Evolutionary conservation across 2,797 vertebrate genomes (phyloP).

Genomic region (Myoxocephalus aenaeus): DNA sequence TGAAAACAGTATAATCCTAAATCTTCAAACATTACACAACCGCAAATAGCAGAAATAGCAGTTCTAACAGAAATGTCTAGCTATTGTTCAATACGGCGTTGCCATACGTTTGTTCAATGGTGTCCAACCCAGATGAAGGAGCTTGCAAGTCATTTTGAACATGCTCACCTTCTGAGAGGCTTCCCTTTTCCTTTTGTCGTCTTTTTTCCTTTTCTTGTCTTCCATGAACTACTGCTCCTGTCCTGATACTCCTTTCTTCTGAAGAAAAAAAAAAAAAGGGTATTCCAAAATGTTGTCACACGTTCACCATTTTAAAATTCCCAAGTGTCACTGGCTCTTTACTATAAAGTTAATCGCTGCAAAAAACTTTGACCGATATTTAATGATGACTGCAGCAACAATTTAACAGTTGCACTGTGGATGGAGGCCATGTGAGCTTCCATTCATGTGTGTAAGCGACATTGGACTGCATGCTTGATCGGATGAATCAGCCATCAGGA

Average conservation of each 20-base stretch:
- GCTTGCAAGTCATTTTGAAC: slow-evolving; percentile 8
- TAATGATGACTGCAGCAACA: not conserved
- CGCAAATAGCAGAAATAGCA: not conserved
- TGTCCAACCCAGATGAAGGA: slow-evolving; percentile 1
- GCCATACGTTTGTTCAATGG: not conserved
- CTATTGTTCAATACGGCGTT: not conserved
- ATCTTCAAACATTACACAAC: not conserved
- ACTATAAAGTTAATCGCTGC: not conserved
- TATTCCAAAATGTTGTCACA: slow-evolving; percentile 20
- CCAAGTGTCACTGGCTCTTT: not conserved
- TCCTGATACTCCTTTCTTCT: slow-evolving; percentile 94
- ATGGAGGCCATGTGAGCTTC: slow-evolving; percentile 19
- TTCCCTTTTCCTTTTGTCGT: slow-evolving; percentile 99
- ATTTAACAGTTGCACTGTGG: not conserved
- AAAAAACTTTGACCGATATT: not conserved
- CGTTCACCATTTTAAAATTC: not conserved
- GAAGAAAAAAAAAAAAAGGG: slow-evolving; percentile 7
- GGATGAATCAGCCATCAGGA: slow-evolving; percentile 47
- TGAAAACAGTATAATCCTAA: not conserved
- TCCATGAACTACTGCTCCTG: slow-evolving; percentile 99
- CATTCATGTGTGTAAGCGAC: slow-evolving; percentile 20
- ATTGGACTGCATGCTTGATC: slow-evolving; percentile 31
- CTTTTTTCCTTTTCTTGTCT: slow-evolving; percentile 99
- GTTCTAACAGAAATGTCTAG: not conserved
- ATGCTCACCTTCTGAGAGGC: slow-evolving; percentile 95